phyloP scores from a whole-genome alignment of 2,113 vertebrate species.

The Rhodinocichla rosea region DNA sequence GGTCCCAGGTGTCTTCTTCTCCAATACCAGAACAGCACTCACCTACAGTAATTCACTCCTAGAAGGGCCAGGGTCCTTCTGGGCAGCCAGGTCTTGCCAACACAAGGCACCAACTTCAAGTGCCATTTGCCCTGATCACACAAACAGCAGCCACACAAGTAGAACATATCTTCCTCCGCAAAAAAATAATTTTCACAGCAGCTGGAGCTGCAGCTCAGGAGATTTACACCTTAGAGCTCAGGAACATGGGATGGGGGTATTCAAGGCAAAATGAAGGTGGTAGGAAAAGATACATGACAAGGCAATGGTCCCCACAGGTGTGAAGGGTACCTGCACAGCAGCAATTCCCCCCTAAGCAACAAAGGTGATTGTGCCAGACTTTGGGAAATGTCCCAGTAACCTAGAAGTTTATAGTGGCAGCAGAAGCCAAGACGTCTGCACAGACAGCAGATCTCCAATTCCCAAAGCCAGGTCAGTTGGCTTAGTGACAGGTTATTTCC shows the following conservation, averaged over 20 bases:
- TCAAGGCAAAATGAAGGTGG: neutral
- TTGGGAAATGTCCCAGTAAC: neutral
- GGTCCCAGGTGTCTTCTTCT: neutral
- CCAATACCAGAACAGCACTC: neutral
- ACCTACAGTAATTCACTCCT: neutral
- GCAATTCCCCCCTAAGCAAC: neutral
- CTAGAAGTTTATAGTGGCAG: neutral
- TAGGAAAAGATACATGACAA: neutral
- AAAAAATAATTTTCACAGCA: neutral
- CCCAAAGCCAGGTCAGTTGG: neutral
- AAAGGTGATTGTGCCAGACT: neutral
- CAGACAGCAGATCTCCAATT: neutral
- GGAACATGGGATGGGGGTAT: neutral
- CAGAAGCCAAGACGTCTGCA: neutral
- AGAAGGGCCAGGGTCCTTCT: neutral
- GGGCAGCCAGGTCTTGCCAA: neutral
- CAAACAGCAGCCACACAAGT: neutral
- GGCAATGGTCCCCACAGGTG: neutral
- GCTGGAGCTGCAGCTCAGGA: neutral
- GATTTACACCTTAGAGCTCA: neutral
- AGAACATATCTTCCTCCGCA: fast-evolving
- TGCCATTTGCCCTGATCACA: neutral
- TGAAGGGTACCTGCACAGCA: neutral
- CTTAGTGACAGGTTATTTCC: neutral
- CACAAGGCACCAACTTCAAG: neutral